Evolutionary conservation across 2,888 invertebrate genomes (phyloP).

Genomic region (Drosophila birchii): DNA sequence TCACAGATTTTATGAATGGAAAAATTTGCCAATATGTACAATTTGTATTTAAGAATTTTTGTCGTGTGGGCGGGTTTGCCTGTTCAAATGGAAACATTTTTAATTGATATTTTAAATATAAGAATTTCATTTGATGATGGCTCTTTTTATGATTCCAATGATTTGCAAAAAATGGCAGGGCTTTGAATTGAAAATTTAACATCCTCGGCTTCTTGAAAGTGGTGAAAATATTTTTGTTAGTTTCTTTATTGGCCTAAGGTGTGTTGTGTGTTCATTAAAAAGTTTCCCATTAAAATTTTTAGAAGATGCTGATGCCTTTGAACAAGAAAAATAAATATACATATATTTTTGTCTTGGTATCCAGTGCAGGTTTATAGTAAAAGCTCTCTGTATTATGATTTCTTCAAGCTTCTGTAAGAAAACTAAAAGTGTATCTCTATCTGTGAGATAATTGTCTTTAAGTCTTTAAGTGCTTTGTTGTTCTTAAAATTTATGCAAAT

Average conservation of each 20-base stretch:
- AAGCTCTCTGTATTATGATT: not conserved
- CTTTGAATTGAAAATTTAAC: not conserved
- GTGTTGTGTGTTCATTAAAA: not conserved
- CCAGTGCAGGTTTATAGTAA: not conserved
- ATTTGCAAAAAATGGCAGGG: not conserved
- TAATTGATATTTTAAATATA: slow-evolving; percentile 5
- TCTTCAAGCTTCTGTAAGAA: not conserved
- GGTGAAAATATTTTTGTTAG: not conserved
- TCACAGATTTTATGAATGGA: slow-evolving; percentile 28
- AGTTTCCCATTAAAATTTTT: not conserved
- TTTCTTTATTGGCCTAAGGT: not conserved
- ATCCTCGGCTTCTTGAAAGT: not conserved
- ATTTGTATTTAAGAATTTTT: slow-evolving; percentile 39
- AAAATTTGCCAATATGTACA: slow-evolving; percentile 33
- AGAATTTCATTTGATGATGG: slow-evolving; percentile 18
- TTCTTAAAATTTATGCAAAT: not conserved
- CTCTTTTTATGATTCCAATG: slow-evolving; percentile 1
- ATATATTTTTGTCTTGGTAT: not conserved
- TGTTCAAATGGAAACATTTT: slow-evolving; percentile 12
- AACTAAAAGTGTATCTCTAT: not conserved
- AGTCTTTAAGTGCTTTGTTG: not conserved
- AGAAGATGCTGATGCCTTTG: not conserved
- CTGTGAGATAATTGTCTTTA: too few relatives aligned
- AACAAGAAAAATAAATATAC: not conserved
- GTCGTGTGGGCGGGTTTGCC: slow-evolving; percentile 11